A percentile compares a stretch with the other conserved stretches of the same genome.
These are phyloP conservation scores for Drosophila albomicans DNA, from an alignment of 1,140 invertebrate species.

Conservation along the genomic window DNA sequence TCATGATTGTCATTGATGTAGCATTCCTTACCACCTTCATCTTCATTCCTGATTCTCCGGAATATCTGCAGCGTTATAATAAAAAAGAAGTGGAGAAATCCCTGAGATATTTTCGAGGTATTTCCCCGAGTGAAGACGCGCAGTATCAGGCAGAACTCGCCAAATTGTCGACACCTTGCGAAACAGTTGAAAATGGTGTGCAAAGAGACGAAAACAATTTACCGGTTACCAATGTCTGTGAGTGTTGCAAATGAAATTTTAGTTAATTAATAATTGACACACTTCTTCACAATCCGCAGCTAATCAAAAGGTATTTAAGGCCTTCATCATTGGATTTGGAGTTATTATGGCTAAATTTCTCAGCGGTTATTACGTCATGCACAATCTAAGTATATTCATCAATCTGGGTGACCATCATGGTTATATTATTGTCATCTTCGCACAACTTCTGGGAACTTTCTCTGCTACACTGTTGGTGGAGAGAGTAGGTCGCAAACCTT, in stretches of 20 bases:
- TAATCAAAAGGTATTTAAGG: constrained; percentile 40
- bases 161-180: constrained; percentile 19
- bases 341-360: constrained; percentile 78
- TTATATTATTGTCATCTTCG: constrained; percentile 90
- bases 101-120: constrained; percentile 52
- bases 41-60: constrained; percentile 85
- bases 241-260: not conserved
- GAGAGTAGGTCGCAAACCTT: constrained; percentile 81
- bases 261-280: not conserved
- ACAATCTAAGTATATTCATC: constrained; percentile 85
- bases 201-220: not conserved
- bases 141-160: constrained; percentile 47
- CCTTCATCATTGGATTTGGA: constrained; percentile 47
- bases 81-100: constrained; percentile 52
- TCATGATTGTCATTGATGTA: constrained; percentile 82
- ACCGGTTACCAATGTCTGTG: constrained; percentile 44
- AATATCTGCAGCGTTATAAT: constrained; percentile 85
- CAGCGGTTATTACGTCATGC: constrained; percentile 77
- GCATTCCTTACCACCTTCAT: constrained; percentile 82
- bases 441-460: constrained; percentile 85
- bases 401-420: constrained; percentile 84
- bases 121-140: constrained; percentile 13
- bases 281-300: constrained; percentile 10
- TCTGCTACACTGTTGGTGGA: constrained; percentile 85
- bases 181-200: not conserved